A percentile compares a stretch with the other conserved stretches of the same genome.
Evolutionary conservation across 2,113 vertebrate species (phyloP).

Genomic region (Cyanoderma ruficeps): DNA sequence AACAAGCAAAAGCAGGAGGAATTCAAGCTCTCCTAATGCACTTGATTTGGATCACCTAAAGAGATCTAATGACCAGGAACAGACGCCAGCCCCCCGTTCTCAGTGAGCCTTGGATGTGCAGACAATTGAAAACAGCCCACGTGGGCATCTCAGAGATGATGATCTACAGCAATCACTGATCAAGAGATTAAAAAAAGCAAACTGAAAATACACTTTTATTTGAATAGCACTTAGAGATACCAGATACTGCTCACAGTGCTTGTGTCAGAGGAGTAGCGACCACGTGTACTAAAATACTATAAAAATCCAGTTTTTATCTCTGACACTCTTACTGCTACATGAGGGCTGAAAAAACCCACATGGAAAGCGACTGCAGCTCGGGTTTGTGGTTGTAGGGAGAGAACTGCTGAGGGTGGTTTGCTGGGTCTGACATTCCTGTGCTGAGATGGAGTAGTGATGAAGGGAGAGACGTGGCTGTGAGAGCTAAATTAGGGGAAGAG

Average conservation of each 20-base stretch:
- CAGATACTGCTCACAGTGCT: neutral
- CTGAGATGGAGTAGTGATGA: fast-evolving
- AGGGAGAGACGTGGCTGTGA: neutral
- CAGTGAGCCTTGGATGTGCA: neutral
- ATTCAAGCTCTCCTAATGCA: neutral
- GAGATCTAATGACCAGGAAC: neutral
- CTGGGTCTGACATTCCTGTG: neutral
- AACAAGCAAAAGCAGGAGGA: neutral
- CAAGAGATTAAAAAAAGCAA: neutral
- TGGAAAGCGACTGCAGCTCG: neutral
- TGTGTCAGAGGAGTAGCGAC: fast-evolving
- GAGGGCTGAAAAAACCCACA: no score
- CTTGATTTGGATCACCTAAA: neutral
- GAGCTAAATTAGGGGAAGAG: neutral
- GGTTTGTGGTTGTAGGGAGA: neutral
- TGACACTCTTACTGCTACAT: neutral
- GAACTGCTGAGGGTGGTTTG: neutral
- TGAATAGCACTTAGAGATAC: neutral
- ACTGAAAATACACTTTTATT: neutral
- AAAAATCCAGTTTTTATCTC: neutral
- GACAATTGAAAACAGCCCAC: neutral
- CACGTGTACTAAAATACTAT: neutral
- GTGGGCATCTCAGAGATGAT: neutral
- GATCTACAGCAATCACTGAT: neutral
- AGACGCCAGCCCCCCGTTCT: fast-evolving